Evolutionary conservation across 2,888 invertebrate genomes (phyloP), one percentile per base, ranked within the genome.

Genomic region (Agapostemon virescens): DNA sequence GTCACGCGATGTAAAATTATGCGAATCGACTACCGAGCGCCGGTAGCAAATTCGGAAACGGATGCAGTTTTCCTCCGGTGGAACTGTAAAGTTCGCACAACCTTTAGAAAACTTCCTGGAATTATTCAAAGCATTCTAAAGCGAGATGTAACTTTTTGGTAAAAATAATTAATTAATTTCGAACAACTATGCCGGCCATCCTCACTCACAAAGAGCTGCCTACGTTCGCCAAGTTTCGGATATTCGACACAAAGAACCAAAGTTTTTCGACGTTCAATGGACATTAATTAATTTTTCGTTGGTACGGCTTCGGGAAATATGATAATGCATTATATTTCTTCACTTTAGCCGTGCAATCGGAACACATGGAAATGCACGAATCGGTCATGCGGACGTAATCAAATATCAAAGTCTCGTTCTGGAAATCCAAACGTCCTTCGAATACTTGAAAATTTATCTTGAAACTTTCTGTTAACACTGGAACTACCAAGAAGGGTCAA

Each of bases 1-100:
- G 66, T 70, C 69, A 61, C 38, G 33, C 30, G 40, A 49, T 45
- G 69, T 49, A 49, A 79, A 36, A 79, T 71, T 79, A 78, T 80
- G 69, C 72, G 78, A 80, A 77, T 80, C 72, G 72, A 61, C 63
- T 55, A 26, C 55, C 30, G 64, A 63, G 64, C 64, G 69, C 40
- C 63, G 30, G 55, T 20, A 77, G 69, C 64, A 78, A 80, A 73
- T 77, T 71, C 40, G 36, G 63, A 15, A 45, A 69, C 42, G 79
- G 55, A 69, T 69, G 72, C 55, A 73, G 69, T 64, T 80, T 40
- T 72, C 26, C 67, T 42, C 49, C 63, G 33, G 40, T 63, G 42
- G 58, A 68, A 61, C 52, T 77, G 58, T 38, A 70, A 77, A 70
- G 23, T 79, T 77, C 40, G 42, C 42, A 15, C 64, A 23, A 64